phyloP scores from a whole-genome alignment of 2,797 vertebrate species.

The Anomalospiza imberbis region DNA sequence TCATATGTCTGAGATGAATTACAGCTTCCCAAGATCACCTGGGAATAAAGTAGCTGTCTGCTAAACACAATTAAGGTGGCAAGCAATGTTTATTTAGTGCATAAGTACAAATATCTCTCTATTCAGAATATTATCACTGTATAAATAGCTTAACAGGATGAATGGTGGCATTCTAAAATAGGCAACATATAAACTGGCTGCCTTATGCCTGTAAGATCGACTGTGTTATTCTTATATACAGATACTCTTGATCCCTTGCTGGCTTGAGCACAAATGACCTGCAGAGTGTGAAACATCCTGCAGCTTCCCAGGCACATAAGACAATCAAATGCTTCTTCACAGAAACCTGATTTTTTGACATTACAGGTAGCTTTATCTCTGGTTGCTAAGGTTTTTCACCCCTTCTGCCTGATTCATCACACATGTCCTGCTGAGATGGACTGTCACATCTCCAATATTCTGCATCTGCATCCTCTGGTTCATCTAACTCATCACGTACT shows the following conservation, averaged over 20 bases:
- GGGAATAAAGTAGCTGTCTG: not conserved
- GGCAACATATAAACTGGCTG: not conserved
- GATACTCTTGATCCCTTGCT: not conserved
- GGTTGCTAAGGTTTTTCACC: not conserved
- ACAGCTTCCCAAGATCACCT: not conserved
- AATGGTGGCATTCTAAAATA: not conserved
- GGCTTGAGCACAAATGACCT: not conserved
- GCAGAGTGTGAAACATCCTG: not conserved
- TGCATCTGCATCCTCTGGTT: rapidly evolving
- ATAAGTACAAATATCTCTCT: not conserved
- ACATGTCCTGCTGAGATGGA: not conserved
- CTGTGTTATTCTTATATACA: not conserved
- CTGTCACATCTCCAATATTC: not conserved
- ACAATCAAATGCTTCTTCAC: not conserved
- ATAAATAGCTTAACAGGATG: not conserved
- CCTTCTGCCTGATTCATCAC: not conserved
- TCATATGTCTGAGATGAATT: not conserved
- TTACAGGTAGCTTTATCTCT: not conserved
- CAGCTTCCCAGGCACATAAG: not conserved
- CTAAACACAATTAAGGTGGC: not conserved
- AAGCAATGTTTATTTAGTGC: not conserved
- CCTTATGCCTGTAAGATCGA: not conserved
- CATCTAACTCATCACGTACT: not conserved
- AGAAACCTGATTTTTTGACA: not conserved
- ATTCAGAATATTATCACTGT: not conserved